These are phyloP conservation scores for Catharus ustulatus DNA, from an alignment of 2,797 vertebrate genomes.

Conservation along the genomic window DNA sequence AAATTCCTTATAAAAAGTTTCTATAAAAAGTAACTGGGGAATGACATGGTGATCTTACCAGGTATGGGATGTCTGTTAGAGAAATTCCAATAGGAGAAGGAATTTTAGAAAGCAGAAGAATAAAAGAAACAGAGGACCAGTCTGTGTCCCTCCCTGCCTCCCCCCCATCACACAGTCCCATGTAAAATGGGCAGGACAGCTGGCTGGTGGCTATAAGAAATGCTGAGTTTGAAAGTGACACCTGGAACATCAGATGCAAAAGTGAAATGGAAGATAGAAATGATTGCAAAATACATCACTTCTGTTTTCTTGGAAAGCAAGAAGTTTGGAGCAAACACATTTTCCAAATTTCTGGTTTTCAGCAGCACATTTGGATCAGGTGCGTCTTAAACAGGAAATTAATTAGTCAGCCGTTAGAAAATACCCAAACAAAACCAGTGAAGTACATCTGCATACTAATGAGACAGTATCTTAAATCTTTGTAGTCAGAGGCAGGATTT, in stretches of 20 bases:
- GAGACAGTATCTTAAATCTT: constrained; percentile 19
- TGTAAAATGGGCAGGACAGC: not conserved
- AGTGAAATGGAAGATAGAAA: not conserved
- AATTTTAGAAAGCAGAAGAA: not conserved
- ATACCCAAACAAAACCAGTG: constrained; percentile 24
- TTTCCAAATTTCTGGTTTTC: not conserved
- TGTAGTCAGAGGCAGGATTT: constrained; percentile 39
- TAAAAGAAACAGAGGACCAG: not conserved
- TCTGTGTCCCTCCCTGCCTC: not conserved
- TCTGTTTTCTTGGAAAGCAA: not conserved
- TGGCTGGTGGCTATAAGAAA: not conserved
- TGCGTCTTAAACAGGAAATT: constrained; percentile 43
- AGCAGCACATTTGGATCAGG: constrained; percentile 14
- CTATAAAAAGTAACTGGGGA: not conserved
- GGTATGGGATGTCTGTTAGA: not conserved
- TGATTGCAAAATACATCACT: not conserved
- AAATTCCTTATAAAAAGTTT: not conserved
- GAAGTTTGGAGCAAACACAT: not conserved
- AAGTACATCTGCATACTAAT: constrained; percentile 45
- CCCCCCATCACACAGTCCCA: too few relatives aligned
- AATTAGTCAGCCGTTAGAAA: constrained; percentile 58
- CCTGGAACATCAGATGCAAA: not conserved
- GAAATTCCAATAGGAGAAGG: not conserved
- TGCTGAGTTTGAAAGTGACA: not conserved
- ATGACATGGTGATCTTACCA: not conserved